Conservation (phyloP, 2,113 vertebrate genomes). For the Campylomormyrus numenius region DNA sequence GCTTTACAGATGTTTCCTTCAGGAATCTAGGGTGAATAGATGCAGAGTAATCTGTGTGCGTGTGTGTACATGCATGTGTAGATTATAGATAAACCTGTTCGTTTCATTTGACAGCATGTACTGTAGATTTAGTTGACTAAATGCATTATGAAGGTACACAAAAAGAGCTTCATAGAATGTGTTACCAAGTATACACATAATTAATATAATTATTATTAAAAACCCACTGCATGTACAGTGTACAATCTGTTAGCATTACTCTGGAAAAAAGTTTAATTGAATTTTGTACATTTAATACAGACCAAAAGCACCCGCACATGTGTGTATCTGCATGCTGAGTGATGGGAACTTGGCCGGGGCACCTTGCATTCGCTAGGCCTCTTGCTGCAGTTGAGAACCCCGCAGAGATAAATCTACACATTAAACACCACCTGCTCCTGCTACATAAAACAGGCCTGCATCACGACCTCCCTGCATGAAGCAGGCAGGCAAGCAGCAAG, state of each 20-base stretch:
- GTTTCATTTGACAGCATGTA: no score
- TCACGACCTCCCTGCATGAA: slow-evolving; percentile 30
- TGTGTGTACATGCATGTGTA: no score
- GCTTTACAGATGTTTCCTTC: no score
- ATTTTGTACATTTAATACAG: background rate
- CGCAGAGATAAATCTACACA: slow-evolving; percentile 34
- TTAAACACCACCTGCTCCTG: slow-evolving; percentile 44
- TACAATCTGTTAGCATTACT: background rate
- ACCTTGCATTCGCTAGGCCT: background rate
- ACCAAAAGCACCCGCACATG: background rate
- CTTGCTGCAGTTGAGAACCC: slow-evolving; percentile 11
- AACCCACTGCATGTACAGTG: background rate
- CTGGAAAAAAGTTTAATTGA: background rate
- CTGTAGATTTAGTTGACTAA: background rate
- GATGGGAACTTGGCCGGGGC: background rate
- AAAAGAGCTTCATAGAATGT: background rate
- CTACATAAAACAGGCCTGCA: slow-evolving; percentile 32
- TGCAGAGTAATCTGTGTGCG: no score
- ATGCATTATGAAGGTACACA: background rate
- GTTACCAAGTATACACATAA: background rate
- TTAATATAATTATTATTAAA: background rate
- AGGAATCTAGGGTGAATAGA: no score
- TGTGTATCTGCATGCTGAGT: slow-evolving; percentile 7
- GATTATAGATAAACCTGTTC: no score
- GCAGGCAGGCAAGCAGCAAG: slow-evolving; percentile 23